Evolutionary conservation across 2,797 vertebrate species (phyloP).

Genomic region (Trachops cirrhosus): DNA sequence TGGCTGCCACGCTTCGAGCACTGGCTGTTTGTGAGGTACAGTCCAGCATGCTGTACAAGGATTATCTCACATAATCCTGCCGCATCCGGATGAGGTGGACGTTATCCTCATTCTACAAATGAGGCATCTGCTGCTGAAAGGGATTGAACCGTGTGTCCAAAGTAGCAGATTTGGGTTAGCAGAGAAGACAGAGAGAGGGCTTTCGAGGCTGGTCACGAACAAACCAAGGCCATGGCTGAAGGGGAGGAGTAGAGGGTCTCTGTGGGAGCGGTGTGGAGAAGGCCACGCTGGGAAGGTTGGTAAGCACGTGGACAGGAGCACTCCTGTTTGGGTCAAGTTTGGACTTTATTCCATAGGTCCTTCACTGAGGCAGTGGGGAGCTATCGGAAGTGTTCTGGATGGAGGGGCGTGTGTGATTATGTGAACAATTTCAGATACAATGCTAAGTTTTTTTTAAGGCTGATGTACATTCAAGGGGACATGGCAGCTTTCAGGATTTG

Average conservation of each 20-base stretch:
- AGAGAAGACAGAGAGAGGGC: not conserved
- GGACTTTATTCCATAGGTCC: not conserved
- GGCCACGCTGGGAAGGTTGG: not conserved
- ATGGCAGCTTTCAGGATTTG: not conserved
- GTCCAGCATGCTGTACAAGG: not conserved
- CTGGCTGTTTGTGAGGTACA: not conserved
- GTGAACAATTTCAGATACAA: not conserved
- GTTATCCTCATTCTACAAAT: not conserved
- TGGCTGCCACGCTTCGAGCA: not conserved
- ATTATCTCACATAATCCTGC: not conserved
- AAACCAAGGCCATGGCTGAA: not conserved
- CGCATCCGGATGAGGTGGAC: not conserved
- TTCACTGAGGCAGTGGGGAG: not conserved
- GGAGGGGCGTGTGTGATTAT: not conserved
- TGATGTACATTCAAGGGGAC: not conserved
- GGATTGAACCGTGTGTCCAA: not conserved
- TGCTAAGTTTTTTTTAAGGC: not conserved
- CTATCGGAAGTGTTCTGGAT: not conserved
- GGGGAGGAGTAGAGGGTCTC: not conserved
- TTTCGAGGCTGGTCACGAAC: not conserved
- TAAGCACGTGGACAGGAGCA: not conserved
- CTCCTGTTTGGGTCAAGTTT: not conserved
- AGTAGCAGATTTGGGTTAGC: not conserved
- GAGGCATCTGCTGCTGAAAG: not conserved
- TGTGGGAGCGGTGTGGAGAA: not conserved